Evolutionary conservation across 37 sponge, comb jelly and placozoan species (phyloP).

Genomic region (Aplysina aerophoba): DNA sequence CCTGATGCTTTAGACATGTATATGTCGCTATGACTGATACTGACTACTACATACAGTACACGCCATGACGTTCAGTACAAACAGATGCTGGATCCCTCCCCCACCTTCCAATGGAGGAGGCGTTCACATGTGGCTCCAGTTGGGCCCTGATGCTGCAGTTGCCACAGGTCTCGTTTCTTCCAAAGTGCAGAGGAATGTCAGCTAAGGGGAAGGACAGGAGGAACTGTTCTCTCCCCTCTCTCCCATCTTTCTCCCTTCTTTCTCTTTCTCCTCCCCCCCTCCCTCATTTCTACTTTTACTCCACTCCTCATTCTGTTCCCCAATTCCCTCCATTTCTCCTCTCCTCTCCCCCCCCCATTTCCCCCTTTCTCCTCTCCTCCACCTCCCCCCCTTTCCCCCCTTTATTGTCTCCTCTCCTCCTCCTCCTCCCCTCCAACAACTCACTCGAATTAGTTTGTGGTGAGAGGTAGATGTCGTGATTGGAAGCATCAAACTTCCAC

Average conservation of each 20-base stretch:
- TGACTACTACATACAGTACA: neutral
- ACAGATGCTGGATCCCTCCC: too few relatives aligned
- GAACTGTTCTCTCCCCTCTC: constrained; percentile 28
- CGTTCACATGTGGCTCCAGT: neutral
- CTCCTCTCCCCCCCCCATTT: neutral
- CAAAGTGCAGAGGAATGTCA: neutral
- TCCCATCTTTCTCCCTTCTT: neutral
- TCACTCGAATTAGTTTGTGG: neutral
- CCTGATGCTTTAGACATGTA: too few relatives aligned
- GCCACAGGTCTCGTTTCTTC: too few relatives aligned
- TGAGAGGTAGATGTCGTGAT: neutral
- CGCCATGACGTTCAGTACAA: too few relatives aligned
- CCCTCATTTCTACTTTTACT: neutral
- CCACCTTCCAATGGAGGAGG: neutral
- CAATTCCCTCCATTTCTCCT: neutral
- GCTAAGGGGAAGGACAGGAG: constrained; percentile 2
- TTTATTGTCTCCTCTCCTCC: neutral
- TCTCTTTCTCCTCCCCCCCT: neutral
- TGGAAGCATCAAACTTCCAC: neutral
- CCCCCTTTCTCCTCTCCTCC: neutral
- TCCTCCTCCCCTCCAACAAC: neutral
- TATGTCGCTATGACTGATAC: too few relatives aligned
- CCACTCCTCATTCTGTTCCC: neutral
- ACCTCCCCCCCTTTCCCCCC: neutral
- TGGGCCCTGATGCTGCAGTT: neutral